A percentile compares a stretch with the other conserved stretches of the same genome.
Conservation (phyloP, 1,140 invertebrate species). For the Drosophila baimaii region DNA sequence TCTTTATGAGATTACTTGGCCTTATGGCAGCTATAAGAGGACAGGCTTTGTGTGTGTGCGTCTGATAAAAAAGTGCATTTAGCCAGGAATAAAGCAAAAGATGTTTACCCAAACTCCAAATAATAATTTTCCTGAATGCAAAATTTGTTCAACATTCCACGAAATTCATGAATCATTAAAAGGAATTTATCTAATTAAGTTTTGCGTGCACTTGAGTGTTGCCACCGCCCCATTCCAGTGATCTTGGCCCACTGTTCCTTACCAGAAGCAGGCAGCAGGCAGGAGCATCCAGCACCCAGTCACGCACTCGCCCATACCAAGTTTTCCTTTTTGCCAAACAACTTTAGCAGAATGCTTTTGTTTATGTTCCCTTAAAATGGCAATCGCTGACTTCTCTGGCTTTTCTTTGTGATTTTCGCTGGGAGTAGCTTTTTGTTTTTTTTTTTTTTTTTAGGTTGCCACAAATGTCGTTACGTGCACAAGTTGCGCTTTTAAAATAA, state of each 20-base stretch:
- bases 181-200: constrained; percentile 47
- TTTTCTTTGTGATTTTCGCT: constrained; percentile 26
- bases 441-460: constrained; percentile 42
- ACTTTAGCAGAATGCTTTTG: constrained; percentile 61
- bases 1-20: constrained; percentile 62
- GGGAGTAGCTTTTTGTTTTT: too few species aligned
- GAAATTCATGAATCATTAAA: constrained; percentile 44
- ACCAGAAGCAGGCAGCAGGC: background rate
- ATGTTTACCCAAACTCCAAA: background rate
- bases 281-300: constrained; percentile 7
- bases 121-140: constrained; percentile 39
- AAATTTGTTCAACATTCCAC: constrained; percentile 28
- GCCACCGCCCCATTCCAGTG: too few species aligned
- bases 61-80: constrained; percentile 25
- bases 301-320: constrained; percentile 39
- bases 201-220: background rate
- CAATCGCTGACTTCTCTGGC: constrained; percentile 67
- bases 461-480: constrained; percentile 81
- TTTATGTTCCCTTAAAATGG: constrained; percentile 77
- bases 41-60: too few species aligned
- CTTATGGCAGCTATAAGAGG: background rate
- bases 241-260: constrained; percentile 37
- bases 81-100: background rate
- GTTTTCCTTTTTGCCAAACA: constrained; percentile 29
- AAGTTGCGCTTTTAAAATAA: constrained; percentile 82